Evolutionary conservation across 1,140 invertebrate species (phyloP).

Genomic region (Mycetomoellerius zeteki): DNA sequence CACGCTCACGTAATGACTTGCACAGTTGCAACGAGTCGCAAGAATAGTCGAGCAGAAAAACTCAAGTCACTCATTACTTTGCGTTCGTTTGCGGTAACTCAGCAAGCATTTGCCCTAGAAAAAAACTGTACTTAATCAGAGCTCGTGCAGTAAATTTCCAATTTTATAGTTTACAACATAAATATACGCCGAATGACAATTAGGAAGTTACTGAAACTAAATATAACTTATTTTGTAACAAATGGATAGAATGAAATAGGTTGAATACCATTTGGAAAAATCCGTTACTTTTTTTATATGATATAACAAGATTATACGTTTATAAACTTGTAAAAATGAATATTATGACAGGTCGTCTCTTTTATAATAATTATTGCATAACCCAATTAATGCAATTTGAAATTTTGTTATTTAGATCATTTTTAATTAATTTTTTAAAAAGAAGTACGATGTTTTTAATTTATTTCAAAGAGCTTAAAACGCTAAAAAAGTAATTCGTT

Average conservation of each 20-base stretch:
- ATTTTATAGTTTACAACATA: background rate
- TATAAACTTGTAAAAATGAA: background rate
- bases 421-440: background rate
- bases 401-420: background rate
- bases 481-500: background rate
- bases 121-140: conserved; percentile 10
- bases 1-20: background rate
- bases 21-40: background rate
- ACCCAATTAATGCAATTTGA: background rate
- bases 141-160: background rate
- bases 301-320: background rate
- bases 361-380: background rate
- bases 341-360: background rate
- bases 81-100: conserved; percentile 13
- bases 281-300: background rate
- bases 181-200: background rate
- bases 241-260: background rate
- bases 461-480: background rate
- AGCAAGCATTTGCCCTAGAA: background rate
- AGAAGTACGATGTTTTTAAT: background rate
- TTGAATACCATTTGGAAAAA: background rate
- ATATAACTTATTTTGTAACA: background rate
- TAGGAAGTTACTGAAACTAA: background rate
- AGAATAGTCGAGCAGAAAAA: background rate
- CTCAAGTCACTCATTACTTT: background rate